Conservation (phyloP, 2,113 vertebrate species). For the Cavia aperea region DNA sequence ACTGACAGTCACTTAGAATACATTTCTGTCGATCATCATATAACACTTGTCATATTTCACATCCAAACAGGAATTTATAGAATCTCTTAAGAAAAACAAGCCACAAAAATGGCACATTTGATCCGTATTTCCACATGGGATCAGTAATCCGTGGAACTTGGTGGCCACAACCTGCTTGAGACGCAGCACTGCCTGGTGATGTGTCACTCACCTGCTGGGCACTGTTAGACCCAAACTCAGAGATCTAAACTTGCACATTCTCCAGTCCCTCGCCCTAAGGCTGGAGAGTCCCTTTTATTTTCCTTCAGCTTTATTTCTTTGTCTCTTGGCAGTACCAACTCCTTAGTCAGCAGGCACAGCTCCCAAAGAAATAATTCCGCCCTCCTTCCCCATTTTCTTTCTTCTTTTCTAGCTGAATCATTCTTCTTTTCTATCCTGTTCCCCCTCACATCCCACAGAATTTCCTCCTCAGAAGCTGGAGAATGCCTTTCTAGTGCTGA, state of each 20-base stretch:
- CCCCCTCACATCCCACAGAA: conserved; percentile 56
- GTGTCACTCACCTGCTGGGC: too few species aligned
- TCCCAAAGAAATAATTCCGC: conserved; percentile 19
- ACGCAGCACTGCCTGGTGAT: rapidly evolving
- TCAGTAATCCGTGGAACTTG: background rate
- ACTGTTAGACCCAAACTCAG: background rate
- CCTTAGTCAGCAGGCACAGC: conserved; percentile 28
- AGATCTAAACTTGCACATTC: background rate
- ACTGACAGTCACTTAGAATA: background rate
- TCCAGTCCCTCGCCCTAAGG: rapidly evolving
- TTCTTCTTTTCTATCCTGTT: conserved; percentile 42
- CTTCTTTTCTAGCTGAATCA: conserved; percentile 47
- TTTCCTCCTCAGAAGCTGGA: conserved; percentile 41
- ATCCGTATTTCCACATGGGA: background rate
- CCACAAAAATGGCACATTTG: background rate
- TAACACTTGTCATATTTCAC: background rate
- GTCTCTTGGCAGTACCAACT: background rate
- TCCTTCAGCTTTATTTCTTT: background rate
- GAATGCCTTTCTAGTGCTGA: conserved; percentile 31
- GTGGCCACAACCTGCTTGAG: background rate
- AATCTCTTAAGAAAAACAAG: background rate
- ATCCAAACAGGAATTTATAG: background rate
- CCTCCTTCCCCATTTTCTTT: conserved; percentile 38
- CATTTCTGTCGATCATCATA: background rate
- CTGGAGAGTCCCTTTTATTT: background rate